These are phyloP conservation scores for Panulirus ornatus DNA, from an alignment of 1,140 invertebrate species.

Conservation along the genomic window DNA sequence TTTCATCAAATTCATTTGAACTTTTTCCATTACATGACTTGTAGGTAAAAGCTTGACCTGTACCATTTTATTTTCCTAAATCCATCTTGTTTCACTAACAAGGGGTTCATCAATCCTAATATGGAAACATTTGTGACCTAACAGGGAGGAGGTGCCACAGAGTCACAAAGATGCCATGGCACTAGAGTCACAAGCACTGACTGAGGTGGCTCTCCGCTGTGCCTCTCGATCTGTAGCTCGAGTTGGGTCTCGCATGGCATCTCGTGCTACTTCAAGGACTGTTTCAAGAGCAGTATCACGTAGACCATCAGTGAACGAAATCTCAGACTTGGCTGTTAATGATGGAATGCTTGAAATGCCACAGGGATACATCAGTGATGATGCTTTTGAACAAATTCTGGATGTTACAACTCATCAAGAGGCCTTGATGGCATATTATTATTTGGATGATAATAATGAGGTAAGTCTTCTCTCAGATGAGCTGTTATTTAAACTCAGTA, in stretches of 20 bases:
- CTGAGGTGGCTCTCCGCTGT: slow-evolving; percentile 57
- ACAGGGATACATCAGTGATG: slow-evolving; percentile 79
- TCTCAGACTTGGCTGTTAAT: neutral
- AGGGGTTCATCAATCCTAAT: no score
- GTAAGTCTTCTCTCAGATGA: no score
- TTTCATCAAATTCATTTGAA: no score
- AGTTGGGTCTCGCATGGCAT: slow-evolving; percentile 41
- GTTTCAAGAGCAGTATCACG: slow-evolving; percentile 47
- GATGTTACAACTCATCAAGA: slow-evolving; percentile 91
- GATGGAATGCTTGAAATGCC: neutral
- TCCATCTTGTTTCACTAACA: no score
- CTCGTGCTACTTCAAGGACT: slow-evolving; percentile 33
- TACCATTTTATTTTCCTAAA: no score
- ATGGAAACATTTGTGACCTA: no score
- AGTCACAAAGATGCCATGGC: slow-evolving; percentile 57
- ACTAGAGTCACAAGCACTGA: slow-evolving; percentile 53
- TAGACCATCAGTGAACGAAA: slow-evolving; percentile 31
- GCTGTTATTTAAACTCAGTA: no score
- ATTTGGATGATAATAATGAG: slow-evolving; percentile 90
- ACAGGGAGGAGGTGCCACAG: slow-evolving; percentile 42
- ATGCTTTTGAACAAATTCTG: slow-evolving; percentile 92
- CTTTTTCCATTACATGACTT: no score
- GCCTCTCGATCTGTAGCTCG: slow-evolving; percentile 45
- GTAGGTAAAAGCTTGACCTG: no score
- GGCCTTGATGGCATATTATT: slow-evolving; percentile 93